phyloP scores from a whole-genome alignment of 2,797 vertebrate genomes.

The Pangasius larnaudii region DNA sequence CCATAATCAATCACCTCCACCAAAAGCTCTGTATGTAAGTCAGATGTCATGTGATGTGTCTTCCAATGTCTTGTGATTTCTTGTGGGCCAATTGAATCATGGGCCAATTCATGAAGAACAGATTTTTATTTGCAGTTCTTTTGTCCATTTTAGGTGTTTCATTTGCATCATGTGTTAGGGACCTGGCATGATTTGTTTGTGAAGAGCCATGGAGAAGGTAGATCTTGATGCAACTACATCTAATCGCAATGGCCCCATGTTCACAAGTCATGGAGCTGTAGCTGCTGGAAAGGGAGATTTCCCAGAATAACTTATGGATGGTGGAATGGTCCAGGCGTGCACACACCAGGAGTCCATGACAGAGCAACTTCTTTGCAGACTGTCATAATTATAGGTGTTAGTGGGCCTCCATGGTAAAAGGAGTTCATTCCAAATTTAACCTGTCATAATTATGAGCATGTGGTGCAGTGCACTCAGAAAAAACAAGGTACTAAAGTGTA shows the following conservation, averaged over 20 bases:
- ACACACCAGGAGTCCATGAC: conserved; percentile 32
- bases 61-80: neutral
- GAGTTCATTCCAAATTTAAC: conserved; percentile 34
- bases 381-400: conserved; percentile 44
- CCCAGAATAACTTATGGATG: neutral
- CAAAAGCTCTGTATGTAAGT: neutral
- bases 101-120: neutral
- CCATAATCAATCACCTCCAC: neutral
- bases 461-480: conserved; percentile 1
- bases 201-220: neutral
- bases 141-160: neutral
- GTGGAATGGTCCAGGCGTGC: neutral
- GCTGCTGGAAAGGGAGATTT: neutral
- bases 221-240: neutral
- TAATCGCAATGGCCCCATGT: too few species aligned
- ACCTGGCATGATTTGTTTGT: neutral
- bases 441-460: conserved; percentile 28
- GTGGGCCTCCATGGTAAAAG: conserved; percentile 29
- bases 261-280: neutral
- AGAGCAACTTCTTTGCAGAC: conserved; percentile 45
- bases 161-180: neutral
- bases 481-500: conserved; percentile 1
- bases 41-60: neutral
- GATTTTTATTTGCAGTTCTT: neutral
- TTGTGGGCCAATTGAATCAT: neutral